Conservation (phyloP, 2,797 vertebrate genomes). For the Melanotaenia pygmaea region DNA sequence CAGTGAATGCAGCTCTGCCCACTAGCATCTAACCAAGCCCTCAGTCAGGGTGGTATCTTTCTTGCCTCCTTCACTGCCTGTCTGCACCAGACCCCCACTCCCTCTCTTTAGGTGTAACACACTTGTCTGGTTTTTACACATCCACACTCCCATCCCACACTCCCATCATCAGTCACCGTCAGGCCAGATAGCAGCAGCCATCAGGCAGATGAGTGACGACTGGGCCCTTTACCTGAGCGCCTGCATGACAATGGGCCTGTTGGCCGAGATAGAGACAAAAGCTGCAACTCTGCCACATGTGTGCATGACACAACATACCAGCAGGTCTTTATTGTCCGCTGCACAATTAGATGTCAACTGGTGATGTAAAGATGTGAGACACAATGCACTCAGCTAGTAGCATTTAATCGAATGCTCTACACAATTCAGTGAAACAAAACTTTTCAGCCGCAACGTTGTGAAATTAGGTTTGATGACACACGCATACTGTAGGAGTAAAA, state of each 20-base stretch:
- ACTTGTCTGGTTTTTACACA: slow-evolving; percentile 48
- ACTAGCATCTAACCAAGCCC: slow-evolving; percentile 55
- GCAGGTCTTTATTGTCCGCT: slow-evolving; percentile 54
- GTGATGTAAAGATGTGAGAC: slow-evolving; percentile 44
- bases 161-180: slow-evolving; percentile 79
- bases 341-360: slow-evolving; percentile 69
- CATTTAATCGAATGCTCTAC: slow-evolving; percentile 28
- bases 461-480: slow-evolving; percentile 36
- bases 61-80: slow-evolving; percentile 51
- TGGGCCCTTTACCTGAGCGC: slow-evolving; percentile 69
- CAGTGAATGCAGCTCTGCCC: slow-evolving; percentile 54
- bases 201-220: slow-evolving; percentile 81
- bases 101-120: slow-evolving; percentile 45
- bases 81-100: slow-evolving; percentile 50
- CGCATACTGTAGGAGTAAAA: slow-evolving; percentile 24
- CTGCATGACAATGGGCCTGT: slow-evolving; percentile 78
- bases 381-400: slow-evolving; percentile 26
- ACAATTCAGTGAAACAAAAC: slow-evolving; percentile 15
- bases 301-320: slow-evolving; percentile 34
- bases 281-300: slow-evolving; percentile 39
- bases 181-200: slow-evolving; percentile 73
- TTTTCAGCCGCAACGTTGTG: slow-evolving; percentile 27
- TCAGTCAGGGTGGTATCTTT: slow-evolving; percentile 69
- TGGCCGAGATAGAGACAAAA: slow-evolving; percentile 64
- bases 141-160: slow-evolving; percentile 47